Evolutionary conservation across 2,113 vertebrate genomes (phyloP).

Genomic region (Antigone vipio): DNA sequence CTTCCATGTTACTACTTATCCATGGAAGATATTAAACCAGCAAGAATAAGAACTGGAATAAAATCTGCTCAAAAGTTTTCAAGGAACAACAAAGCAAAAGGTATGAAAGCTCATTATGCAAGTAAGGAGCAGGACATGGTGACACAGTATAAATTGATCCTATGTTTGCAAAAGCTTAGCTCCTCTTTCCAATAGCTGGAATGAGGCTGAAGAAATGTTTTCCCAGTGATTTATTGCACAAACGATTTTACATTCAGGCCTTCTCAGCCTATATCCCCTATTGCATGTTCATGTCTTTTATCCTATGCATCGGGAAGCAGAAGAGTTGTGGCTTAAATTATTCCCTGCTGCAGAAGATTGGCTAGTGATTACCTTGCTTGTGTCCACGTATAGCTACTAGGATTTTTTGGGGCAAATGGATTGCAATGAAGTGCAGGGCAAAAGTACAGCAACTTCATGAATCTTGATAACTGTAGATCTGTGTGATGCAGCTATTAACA

Average conservation of each 20-base stretch:
- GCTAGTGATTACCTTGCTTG: background rate
- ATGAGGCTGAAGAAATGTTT: background rate
- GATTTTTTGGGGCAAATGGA: background rate
- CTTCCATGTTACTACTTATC: background rate
- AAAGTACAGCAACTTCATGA: background rate
- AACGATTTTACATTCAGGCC: background rate
- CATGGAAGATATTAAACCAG: background rate
- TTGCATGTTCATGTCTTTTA: background rate
- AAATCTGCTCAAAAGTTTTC: background rate
- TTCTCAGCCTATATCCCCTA: background rate
- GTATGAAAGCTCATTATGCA: background rate
- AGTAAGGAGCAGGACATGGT: background rate
- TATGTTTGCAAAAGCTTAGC: background rate
- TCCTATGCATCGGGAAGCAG: background rate
- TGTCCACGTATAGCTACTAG: background rate
- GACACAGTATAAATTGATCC: background rate
- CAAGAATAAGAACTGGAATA: background rate
- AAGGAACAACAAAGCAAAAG: background rate
- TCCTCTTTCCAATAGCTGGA: background rate
- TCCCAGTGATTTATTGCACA: background rate
- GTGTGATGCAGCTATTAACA: background rate
- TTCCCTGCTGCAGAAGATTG: background rate
- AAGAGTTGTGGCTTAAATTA: background rate
- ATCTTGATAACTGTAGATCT: background rate
- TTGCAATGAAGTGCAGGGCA: background rate